Conservation (phyloP, 2,113 vertebrate genomes). For the Lanius ludovicianus region DNA sequence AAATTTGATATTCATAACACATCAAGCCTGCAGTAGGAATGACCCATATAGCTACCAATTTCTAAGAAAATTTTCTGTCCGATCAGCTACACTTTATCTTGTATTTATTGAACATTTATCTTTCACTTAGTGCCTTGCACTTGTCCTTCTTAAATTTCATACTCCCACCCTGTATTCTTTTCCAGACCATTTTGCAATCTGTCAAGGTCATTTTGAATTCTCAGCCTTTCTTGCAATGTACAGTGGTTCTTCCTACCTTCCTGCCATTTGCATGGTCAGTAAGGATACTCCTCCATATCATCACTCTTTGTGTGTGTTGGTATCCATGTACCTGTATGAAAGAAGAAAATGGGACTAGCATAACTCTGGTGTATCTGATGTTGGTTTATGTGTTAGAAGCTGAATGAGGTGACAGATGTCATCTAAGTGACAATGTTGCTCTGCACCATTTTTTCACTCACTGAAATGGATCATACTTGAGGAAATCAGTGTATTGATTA, state of each 20-base stretch:
- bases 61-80: neutral
- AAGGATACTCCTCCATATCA: neutral
- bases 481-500: neutral
- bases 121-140: neutral
- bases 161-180: neutral
- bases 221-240: neutral
- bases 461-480: neutral
- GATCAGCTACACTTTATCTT: neutral
- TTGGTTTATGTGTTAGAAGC: neutral
- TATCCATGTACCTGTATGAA: neutral
- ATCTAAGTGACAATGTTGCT: neutral
- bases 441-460: neutral
- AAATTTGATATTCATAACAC: neutral
- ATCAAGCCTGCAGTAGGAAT: neutral
- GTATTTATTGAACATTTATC: neutral
- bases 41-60: neutral
- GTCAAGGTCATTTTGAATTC: slow-evolving; percentile 1
- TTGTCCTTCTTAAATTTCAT: neutral
- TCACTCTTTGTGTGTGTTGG: neutral
- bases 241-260: neutral
- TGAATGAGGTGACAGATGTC: neutral
- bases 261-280: neutral
- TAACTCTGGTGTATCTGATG: neutral
- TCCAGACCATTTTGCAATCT: neutral
- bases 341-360: neutral